Evolutionary conservation across 2,113 vertebrate genomes (phyloP), one percentile per base, ranked within the genome.

Genomic region (Antennarius striatus): DNA sequence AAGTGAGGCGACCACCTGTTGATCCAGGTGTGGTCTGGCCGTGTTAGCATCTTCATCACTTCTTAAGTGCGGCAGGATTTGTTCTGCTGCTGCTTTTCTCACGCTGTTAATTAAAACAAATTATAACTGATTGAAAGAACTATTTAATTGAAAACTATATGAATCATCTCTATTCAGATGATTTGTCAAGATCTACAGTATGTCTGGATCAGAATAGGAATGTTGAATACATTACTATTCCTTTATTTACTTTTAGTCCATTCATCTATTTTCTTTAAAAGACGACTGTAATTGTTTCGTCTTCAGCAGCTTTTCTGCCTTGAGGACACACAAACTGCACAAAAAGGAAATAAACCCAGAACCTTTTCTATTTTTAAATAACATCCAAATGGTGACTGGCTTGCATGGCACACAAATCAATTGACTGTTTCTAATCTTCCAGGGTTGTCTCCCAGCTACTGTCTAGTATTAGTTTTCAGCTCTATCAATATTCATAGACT

Each of bases 61-160:
- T 10, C 88, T 83, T 39, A 99, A 88, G 71, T 96, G 92, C 28
- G 92, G 88, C 4, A 94, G 80, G 76, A 99, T 78, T 57, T 97
- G 95, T 57, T 95, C 94, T 53, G 94, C 83, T 11, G 94, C 95
- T 56, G 86, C 53, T 56, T 88, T 89, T 78, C 95, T 95, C 53
- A 97, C 91, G 48, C 97, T 99, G 80, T 52, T 43, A 49, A 74
- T 39, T 3, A 78, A 52, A 16, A 75, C 6, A 60, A 40, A 43
- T 45, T 30, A 71, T 15, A 29, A 8, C 66, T 45, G 13, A 11
- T 3, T 45, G 68, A 7, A 60, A 17, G 15, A 40, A 63, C 29
- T 53, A 67, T 40, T 51, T 17, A 9, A 46, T 10, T 28, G 0
- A 63, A 61, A 60, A 48, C 8, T 5, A 48, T 8, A 66, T 32